phyloP scores from a whole-genome alignment of 2,113 vertebrate genomes.

The Passerina amoena region DNA sequence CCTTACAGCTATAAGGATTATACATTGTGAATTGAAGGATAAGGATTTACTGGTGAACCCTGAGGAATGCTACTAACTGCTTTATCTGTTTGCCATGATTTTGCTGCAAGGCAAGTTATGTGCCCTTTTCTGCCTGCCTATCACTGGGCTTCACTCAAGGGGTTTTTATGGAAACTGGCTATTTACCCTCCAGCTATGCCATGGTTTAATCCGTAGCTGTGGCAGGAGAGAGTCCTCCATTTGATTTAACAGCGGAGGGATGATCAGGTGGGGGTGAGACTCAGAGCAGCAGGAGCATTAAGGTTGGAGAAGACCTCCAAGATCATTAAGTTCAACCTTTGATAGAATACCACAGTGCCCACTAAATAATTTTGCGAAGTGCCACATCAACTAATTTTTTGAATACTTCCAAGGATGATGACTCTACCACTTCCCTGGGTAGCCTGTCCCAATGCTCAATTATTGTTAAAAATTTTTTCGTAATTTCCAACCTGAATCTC shows the following conservation, averaged over 20 bases:
- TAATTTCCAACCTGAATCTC: background rate
- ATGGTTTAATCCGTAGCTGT: background rate
- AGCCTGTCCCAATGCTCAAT: background rate
- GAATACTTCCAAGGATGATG: background rate
- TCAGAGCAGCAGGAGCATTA: background rate
- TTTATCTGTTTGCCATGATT: background rate
- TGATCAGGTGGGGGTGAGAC: background rate
- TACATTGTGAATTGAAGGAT: background rate
- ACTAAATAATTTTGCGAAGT: background rate
- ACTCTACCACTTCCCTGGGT: background rate
- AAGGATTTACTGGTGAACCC: background rate
- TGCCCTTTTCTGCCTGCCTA: background rate
- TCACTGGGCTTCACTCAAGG: background rate
- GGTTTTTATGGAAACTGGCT: background rate
- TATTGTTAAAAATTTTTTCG: background rate
- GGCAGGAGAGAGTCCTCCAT: background rate
- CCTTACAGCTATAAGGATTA: background rate
- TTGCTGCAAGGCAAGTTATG: background rate
- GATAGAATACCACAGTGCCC: background rate
- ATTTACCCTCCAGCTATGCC: background rate
- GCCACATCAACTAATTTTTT: background rate
- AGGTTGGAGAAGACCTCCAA: background rate
- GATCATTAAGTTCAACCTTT: background rate
- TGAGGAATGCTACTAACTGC: background rate
- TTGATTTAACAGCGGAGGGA: background rate